Conservation (phyloP, 2,888 invertebrate genomes). For the Dolichopus griseipennis region DNA sequence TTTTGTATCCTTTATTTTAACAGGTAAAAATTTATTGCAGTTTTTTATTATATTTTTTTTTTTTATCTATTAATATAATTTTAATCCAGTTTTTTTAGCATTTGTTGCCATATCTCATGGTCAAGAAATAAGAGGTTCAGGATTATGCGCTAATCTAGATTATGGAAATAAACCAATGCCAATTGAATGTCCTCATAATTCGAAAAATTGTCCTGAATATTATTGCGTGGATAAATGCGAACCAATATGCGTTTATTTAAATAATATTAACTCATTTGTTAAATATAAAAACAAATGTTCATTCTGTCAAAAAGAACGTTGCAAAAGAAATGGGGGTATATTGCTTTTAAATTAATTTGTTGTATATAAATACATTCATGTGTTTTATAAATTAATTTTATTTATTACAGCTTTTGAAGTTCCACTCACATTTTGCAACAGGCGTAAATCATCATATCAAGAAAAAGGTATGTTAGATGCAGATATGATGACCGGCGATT, state of each 20-base stretch:
- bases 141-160: too few species aligned
- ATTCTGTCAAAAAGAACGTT: not conserved
- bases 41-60: not conserved
- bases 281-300: not conserved
- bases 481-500: too few species aligned
- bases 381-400: not conserved
- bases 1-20: not conserved
- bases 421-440: not conserved
- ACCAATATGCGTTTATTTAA: not conserved
- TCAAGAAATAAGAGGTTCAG: too few species aligned
- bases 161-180: not conserved
- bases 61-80: too few species aligned
- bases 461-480: too few species aligned
- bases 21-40: not conserved
- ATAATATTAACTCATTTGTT: not conserved
- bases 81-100: too few species aligned
- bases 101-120: too few species aligned
- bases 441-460: too few species aligned
- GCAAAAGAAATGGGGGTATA: not conserved
- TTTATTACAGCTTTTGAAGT: not conserved
- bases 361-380: too few species aligned
- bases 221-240: not conserved
- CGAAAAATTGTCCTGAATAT: not conserved
- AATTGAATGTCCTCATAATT: not conserved
- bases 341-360: not conserved